These are phyloP conservation scores for Lutraria lutraria DNA, from an alignment of 2,888 invertebrate species.

Conservation along the genomic window DNA sequence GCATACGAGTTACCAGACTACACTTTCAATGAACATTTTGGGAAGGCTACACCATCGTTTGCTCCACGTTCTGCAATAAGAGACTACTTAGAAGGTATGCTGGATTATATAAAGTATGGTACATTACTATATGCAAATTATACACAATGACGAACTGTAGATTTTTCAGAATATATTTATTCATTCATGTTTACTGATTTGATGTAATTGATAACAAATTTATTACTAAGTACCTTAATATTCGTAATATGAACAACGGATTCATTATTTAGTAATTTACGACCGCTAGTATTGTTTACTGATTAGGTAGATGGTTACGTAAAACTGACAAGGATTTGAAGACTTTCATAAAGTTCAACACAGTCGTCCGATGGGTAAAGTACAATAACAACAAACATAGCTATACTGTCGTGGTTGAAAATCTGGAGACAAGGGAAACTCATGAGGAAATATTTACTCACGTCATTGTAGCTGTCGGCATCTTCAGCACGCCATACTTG, in stretches of 20 bases:
- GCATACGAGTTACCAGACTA: not conserved
- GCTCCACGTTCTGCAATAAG: not conserved
- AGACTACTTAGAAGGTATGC: not conserved
- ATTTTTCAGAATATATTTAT: too few species aligned
- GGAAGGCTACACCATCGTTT: not conserved
- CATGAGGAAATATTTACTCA: slow-evolving; percentile 43
- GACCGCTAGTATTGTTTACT: not conserved
- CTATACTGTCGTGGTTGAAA: slow-evolving; percentile 19
- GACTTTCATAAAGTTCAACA: slow-evolving; percentile 1
- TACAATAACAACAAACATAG: not conserved
- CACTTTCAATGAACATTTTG: not conserved
- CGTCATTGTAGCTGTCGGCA: slow-evolving; percentile 47
- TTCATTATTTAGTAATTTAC: too few species aligned
- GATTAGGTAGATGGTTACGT: slow-evolving; percentile 1
- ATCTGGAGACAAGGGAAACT: not conserved
- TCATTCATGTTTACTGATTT: too few species aligned
- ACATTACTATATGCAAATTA: too few species aligned
- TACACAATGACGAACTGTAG: too few species aligned
- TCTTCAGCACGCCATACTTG: slow-evolving; percentile 33
- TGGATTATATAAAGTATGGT: too few species aligned
- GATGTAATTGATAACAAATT: too few species aligned
- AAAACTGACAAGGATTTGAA: not conserved
- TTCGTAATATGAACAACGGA: too few species aligned
- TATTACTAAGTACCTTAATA: too few species aligned
- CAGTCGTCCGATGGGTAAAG: slow-evolving; percentile 23